These are phyloP conservation scores for Austrolebias charrua DNA, from an alignment of 2,797 vertebrate species.

Conservation along the genomic window DNA sequence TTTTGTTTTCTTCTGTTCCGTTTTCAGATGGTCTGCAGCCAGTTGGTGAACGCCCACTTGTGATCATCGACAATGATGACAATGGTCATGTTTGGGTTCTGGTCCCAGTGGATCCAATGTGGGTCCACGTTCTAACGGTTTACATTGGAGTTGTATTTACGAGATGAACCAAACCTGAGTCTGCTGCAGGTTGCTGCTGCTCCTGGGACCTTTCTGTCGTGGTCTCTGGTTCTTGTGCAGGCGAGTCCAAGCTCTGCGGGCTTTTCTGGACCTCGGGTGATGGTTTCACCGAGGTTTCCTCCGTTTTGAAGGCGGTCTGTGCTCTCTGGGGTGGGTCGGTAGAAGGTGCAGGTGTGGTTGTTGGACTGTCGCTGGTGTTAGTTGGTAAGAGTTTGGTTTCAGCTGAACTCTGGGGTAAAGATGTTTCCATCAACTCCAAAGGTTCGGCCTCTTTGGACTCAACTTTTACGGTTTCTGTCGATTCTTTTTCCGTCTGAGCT, in stretches of 20 bases:
- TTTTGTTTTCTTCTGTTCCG: no score
- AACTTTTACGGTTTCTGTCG: background rate
- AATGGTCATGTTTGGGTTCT: no score
- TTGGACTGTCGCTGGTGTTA: background rate
- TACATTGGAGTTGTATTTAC: no score
- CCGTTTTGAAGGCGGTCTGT: background rate
- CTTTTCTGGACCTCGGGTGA: background rate
- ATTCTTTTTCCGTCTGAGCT: background rate
- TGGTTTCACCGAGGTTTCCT: background rate
- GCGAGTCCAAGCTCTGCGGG: conserved; percentile 1
- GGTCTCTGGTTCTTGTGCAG: background rate
- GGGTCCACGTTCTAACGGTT: no score
- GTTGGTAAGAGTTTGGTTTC: background rate
- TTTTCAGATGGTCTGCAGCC: no score
- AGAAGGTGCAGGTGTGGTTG: background rate
- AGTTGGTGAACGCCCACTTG: no score
- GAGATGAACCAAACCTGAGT: background rate
- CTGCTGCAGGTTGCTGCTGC: background rate
- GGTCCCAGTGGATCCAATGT: no score
- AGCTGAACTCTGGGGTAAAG: background rate
- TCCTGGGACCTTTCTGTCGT: background rate
- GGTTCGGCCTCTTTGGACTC: background rate
- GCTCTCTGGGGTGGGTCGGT: background rate
- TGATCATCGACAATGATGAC: no score
- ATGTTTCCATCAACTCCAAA: background rate